These are phyloP conservation scores for Panurus biarmicus DNA, from an alignment of 2,113 vertebrate species.

Conservation along the genomic window DNA sequence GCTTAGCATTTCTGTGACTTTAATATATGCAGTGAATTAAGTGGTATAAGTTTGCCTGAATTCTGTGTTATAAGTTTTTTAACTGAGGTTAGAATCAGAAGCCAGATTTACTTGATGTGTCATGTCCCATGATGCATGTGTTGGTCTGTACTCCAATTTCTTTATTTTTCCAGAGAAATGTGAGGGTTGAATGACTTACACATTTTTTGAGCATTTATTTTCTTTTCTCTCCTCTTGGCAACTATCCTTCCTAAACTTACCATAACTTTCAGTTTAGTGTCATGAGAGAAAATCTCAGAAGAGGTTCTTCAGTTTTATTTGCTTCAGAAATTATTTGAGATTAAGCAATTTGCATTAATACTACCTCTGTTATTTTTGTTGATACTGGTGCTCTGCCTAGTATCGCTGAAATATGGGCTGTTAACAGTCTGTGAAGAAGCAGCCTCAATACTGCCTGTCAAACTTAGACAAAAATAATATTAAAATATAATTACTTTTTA, in stretches of 20 bases:
- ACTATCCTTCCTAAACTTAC: neutral
- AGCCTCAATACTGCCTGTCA: neutral
- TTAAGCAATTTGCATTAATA: neutral
- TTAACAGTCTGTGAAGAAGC: neutral
- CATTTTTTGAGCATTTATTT: neutral
- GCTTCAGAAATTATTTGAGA: neutral
- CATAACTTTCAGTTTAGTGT: neutral
- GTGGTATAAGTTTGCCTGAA: neutral
- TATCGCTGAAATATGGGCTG: neutral
- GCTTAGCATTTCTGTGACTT: neutral
- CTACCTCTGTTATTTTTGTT: neutral
- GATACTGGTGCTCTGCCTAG: neutral
- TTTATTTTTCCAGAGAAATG: neutral
- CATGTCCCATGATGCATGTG: rapidly evolving
- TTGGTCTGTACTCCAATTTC: neutral
- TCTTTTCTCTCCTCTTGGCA: neutral
- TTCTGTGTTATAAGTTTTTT: neutral
- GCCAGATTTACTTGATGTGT: neutral
- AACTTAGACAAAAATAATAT: neutral
- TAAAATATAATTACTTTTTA: neutral
- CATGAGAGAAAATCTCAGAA: neutral
- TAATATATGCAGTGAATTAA: neutral
- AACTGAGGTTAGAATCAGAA: neutral
- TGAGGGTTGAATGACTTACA: neutral
- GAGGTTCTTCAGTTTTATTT: neutral